A percentile compares a stretch with the other conserved stretches of the same genome.
Conservation (phyloP, 2,888 invertebrate species). For the Omphaloscelis lunosa region DNA sequence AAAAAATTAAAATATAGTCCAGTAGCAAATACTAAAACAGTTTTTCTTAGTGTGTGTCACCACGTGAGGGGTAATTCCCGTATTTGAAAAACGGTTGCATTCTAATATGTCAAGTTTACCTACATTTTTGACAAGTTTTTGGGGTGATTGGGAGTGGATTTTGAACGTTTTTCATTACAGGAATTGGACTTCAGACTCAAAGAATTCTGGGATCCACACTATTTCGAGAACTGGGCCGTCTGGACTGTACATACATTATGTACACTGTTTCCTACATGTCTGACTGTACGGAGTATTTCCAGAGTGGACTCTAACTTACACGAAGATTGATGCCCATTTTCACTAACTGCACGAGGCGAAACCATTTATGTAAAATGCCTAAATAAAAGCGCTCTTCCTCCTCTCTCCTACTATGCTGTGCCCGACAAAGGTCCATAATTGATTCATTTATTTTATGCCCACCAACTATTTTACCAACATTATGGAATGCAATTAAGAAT, state of each 20-base stretch:
- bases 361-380: too few species aligned
- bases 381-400: too few species aligned
- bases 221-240: background rate
- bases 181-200: background rate
- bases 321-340: background rate
- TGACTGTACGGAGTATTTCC: background rate
- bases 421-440: too few species aligned
- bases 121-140: background rate
- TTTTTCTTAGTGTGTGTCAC: background rate
- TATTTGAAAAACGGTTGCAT: background rate
- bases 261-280: background rate
- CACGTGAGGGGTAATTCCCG: background rate
- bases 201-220: background rate
- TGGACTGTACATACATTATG: background rate
- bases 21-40: background rate
- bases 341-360: background rate
- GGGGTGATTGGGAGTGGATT: background rate
- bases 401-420: too few species aligned
- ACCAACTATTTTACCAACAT: too few species aligned
- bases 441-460: too few species aligned
- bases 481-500: too few species aligned
- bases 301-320: background rate
- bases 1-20: background rate
- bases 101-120: background rate
- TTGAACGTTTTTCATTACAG: too few species aligned